These are phyloP conservation scores for Sminthurinus aureus DNA, from an alignment of 2,888 invertebrate species.

Conservation along the genomic window DNA sequence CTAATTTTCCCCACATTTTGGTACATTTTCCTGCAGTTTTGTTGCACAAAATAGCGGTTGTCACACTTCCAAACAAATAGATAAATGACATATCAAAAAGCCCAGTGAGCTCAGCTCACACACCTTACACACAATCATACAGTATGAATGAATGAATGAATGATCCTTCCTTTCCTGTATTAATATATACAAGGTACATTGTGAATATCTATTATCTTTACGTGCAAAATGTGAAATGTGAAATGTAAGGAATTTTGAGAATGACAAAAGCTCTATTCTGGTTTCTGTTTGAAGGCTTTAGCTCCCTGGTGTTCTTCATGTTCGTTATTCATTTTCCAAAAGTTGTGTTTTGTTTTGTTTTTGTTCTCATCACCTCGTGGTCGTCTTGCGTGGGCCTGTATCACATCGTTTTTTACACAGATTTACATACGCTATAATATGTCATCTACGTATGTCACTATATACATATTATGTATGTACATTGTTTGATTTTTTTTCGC, in stretches of 20 bases:
- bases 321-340: background rate
- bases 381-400: constrained; percentile 20
- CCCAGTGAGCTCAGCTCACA: background rate
- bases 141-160: too few relatives aligned
- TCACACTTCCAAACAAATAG: constrained; percentile 7
- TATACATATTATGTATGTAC: background rate
- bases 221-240: too few relatives aligned
- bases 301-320: background rate
- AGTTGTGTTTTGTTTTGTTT: background rate
- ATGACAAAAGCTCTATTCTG: background rate
- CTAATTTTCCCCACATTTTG: background rate
- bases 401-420: too few relatives aligned
- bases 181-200: too few relatives aligned
- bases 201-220: too few relatives aligned
- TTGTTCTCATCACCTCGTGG: constrained; percentile 21
- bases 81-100: constrained; percentile 2
- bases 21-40: background rate
- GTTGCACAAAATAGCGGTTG: constrained; percentile 4
- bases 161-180: too few relatives aligned
- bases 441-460: too few relatives aligned
- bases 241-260: background rate
- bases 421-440: too few relatives aligned
- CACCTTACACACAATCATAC: too few relatives aligned
- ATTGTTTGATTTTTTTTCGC: background rate
- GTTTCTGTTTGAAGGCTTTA: background rate